These are phyloP conservation scores for Adineta ricciae DNA, from an alignment of 2,888 invertebrate species.

Conservation along the genomic window DNA sequence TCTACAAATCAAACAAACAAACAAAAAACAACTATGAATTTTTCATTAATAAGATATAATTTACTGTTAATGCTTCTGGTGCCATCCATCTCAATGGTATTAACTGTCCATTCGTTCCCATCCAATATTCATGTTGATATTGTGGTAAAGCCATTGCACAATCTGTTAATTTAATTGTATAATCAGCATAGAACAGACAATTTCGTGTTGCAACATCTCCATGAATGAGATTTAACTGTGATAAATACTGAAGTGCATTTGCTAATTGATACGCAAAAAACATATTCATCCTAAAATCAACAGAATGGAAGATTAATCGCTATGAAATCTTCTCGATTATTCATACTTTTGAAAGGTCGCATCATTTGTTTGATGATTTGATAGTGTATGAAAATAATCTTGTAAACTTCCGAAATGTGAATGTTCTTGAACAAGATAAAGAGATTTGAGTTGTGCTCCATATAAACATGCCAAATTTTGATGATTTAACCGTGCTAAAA, in stretches of 20 bases:
- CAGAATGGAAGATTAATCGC: not conserved
- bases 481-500: not conserved
- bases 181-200: not conserved
- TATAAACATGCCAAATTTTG: not conserved
- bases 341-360: not conserved
- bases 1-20: not conserved
- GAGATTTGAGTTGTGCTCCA: not conserved
- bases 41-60: not conserved
- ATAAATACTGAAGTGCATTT: not conserved
- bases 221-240: not conserved
- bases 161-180: conserved; percentile 15
- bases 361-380: not conserved
- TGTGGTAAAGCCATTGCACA: not conserved
- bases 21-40: not conserved
- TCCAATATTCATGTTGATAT: not conserved
- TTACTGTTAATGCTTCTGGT: not conserved
- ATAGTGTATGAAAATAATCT: not conserved
- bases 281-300: not conserved
- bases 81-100: conserved; percentile 19
- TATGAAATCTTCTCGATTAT: not conserved
- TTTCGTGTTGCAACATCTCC: not conserved
- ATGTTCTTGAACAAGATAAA: conserved; percentile 11
- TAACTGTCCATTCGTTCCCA: not conserved
- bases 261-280: conserved; percentile 7
- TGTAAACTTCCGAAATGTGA: not conserved